A percentile compares a stretch with the other conserved stretches of the same genome.
Conservation (phyloP, 2,113 vertebrate genomes). For the Callipepla californica region DNA sequence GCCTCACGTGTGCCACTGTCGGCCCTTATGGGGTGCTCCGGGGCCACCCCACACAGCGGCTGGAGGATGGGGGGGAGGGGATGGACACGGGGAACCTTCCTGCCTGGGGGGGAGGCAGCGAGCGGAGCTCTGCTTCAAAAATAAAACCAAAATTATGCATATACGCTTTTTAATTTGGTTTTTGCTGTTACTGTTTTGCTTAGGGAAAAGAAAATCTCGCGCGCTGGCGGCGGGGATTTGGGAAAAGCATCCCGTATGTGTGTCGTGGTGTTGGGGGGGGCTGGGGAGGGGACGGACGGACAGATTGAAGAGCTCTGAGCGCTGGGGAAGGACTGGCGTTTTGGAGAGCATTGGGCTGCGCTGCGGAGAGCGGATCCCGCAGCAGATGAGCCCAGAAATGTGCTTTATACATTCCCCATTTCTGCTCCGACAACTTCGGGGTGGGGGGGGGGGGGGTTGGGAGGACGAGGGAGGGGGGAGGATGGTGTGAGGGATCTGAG, state of each 20-base stretch:
- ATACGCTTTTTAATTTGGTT: background rate
- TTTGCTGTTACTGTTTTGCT: background rate
- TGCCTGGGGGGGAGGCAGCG: background rate
- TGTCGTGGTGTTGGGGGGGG: accelerated
- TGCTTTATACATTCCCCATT: slow-evolving; percentile 54
- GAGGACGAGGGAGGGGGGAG: background rate
- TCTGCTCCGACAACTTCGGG: slow-evolving; percentile 54
- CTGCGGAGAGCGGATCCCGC: background rate
- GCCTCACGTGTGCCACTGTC: slow-evolving; percentile 54
- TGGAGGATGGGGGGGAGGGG: background rate
- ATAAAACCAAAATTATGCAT: background rate
- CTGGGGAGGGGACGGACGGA: no score
- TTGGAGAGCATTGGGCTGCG: background rate
- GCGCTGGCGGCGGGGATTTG: background rate
- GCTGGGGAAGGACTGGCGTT: background rate
- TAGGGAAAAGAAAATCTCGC: background rate
- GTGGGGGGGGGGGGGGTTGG: background rate
- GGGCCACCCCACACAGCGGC: background rate
- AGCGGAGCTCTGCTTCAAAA: background rate
- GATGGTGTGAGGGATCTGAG: no score
- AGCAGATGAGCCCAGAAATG: slow-evolving; percentile 73
- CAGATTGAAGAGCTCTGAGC: background rate
- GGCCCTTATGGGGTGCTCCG: background rate
- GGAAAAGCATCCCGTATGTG: background rate
- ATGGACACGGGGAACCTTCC: background rate